Base-by-base conservation (phyloP, 2,888 invertebrate species). In the Meiosimyza platycephala region DNA sequence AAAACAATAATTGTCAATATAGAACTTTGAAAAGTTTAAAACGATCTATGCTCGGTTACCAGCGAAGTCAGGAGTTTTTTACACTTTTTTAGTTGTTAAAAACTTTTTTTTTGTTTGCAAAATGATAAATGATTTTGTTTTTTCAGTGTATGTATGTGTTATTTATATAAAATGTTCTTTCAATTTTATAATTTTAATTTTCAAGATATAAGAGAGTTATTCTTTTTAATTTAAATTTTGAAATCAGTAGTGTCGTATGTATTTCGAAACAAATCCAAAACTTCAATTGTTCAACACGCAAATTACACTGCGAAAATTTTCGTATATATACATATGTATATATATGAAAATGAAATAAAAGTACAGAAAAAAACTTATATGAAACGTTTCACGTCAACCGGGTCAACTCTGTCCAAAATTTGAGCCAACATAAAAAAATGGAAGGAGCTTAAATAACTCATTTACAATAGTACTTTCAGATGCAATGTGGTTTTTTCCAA, bases 11-110 rank as follows among this genome's bases (percentile, higher is more conserved):
- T 40, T 54, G 52, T 51, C 40, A 40, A 28, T 68, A 67, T 74
- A 85, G 85, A 83, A 85, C 86, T 76, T 83, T 85, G 71, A 86
- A 84, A 78, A 81, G 81, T 81, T 80, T 85, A 76, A 86, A 82
- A 79, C 85, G 83, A 79, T 83, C 81, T 67, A 85, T 85, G 85
- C 78, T 85, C 79, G 85, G 85, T 78, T 85, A 85, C 81, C 81
- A 78, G 82, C 78, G 80, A 82, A 80, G 80, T 72, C 72, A 78
- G 78, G 79, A 78, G 72, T 80, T 80, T 71, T 80, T 82, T 77
- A 73, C 79, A 77, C 79, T 78, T 67, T 79, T 81, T 77, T 80
- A 82, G 80, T 80, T 76, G 78, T 75, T 75, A 75, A 77, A 7
- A 40, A 16, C 13, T 59, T 28, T 12, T 40, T 33, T 47, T 54